These are phyloP conservation scores for Camelus dromedarius DNA, from an alignment of 2,113 vertebrate species.

Conservation along the genomic window DNA sequence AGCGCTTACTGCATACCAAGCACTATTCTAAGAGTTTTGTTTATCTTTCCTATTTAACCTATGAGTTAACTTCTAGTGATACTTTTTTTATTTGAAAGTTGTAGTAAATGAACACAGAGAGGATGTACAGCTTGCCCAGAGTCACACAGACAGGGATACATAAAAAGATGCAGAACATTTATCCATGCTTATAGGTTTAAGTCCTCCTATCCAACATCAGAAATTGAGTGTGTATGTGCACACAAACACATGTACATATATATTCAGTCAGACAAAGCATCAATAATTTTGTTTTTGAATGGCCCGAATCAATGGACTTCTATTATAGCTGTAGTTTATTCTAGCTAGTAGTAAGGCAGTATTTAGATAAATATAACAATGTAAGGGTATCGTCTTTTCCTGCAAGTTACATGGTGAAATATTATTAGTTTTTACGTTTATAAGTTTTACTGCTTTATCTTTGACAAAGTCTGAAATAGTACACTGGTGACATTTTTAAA, in stretches of 20 bases:
- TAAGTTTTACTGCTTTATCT: constrained; percentile 88
- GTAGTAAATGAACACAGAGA: neutral
- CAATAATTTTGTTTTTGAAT: constrained; percentile 52
- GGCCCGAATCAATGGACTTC: constrained; percentile 45
- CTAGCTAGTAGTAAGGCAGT: constrained; percentile 18
- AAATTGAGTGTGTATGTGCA: neutral
- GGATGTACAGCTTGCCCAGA: neutral
- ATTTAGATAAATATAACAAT: constrained; percentile 72
- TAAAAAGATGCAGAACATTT: neutral
- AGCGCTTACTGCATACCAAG: neutral
- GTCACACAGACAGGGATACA: neutral
- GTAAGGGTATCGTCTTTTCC: constrained; percentile 78
- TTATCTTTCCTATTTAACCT: neutral
- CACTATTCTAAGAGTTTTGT: neutral
- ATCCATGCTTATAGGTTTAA: neutral
- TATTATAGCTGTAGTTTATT: constrained; percentile 35
- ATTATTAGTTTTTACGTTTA: constrained; percentile 85
- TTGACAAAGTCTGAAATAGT: constrained; percentile 88
- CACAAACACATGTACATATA: neutral
- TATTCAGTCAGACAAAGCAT: neutral
- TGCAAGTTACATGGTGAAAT: constrained; percentile 81
- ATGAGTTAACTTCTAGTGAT: neutral
- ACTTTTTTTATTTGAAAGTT: constrained; percentile 56
- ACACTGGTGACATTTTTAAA: constrained; percentile 88
- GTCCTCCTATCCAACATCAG: neutral